Conservation (phyloP, 2,888 invertebrate genomes). For the Buathra laborator region DNA sequence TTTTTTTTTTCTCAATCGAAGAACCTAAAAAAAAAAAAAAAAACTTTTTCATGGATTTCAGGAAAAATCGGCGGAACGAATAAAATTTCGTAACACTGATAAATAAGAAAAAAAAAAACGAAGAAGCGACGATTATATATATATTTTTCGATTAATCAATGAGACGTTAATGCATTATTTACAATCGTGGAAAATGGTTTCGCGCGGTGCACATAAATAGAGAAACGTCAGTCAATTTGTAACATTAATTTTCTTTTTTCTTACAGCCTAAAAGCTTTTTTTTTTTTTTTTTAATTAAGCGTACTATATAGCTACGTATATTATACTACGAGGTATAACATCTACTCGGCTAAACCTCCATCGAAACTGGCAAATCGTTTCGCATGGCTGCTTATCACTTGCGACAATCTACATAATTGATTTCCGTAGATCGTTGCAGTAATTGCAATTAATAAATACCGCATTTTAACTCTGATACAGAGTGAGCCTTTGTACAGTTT, state of each 20-base stretch:
- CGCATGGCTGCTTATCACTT: conserved; percentile 8
- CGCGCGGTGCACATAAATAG: conserved; percentile 72
- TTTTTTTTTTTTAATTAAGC: background rate
- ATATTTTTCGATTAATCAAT: conserved; percentile 52
- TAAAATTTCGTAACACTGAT: conserved; percentile 6
- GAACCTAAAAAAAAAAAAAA: background rate
- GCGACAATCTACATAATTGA: background rate
- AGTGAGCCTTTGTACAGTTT: conserved; percentile 73
- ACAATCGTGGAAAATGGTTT: conserved; percentile 59
- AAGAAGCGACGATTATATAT: conserved; percentile 69
- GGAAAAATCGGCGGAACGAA: background rate
- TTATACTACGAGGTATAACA: background rate
- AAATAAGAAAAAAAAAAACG: conserved; percentile 27
- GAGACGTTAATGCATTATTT: conserved; percentile 66
- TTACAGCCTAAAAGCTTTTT: conserved; percentile 33
- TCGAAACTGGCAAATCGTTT: conserved; percentile 56
- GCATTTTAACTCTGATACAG: conserved; percentile 81
- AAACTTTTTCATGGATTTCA: background rate
- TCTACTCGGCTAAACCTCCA: conserved; percentile 33
- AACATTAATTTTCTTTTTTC: conserved; percentile 56
- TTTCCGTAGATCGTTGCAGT: conserved; percentile 2
- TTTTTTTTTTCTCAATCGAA: background rate
- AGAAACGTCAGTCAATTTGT: conserved; percentile 73
- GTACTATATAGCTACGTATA: too few species aligned
- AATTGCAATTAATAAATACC: conserved; percentile 76